Percentiles rank a stretch among this genome's conserved stretches.
Conservation (phyloP, 2,888 invertebrate species). For the Odontothrips loti region DNA sequence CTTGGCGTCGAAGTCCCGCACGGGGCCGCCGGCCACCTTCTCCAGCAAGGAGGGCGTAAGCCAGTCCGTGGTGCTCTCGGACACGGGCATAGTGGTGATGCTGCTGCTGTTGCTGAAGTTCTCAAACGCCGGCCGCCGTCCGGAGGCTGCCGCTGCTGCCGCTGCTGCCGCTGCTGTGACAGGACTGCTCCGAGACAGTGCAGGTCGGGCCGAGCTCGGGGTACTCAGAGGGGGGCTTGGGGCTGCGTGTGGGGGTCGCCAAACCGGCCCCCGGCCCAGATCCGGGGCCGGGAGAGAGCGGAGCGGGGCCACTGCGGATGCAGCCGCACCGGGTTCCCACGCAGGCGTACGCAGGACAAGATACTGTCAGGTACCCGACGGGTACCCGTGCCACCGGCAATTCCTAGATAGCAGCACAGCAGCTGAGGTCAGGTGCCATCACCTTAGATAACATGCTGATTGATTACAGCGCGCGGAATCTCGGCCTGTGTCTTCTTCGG, state of each 20-base stretch:
- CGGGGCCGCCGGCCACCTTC: not conserved
- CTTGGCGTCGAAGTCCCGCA: not conserved
- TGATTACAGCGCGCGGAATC: too few relatives aligned
- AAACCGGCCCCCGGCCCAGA: too few relatives aligned
- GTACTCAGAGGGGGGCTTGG: too few relatives aligned
- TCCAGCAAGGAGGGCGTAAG: not conserved
- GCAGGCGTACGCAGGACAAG: not conserved
- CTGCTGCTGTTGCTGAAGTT: too few relatives aligned
- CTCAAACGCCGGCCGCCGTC: too few relatives aligned
- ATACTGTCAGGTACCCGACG: not conserved
- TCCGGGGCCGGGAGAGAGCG: too few relatives aligned
- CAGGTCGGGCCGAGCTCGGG: too few relatives aligned
- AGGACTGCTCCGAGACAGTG: not conserved
- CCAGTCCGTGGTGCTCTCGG: not conserved
- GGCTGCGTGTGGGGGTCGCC: too few relatives aligned
- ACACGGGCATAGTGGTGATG: too few relatives aligned
- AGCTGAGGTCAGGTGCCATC: too few relatives aligned
- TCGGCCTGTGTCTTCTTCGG: too few relatives aligned
- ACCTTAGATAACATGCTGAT: too few relatives aligned
- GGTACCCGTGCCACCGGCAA: not conserved
- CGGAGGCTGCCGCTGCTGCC: not conserved
- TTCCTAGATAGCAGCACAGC: not conserved
- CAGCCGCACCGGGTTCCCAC: not conserved
- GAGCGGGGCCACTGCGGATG: not conserved
- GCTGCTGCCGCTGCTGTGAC: not conserved